Conservation (phyloP, 2,797 vertebrate genomes). For the Trachops cirrhosus region DNA sequence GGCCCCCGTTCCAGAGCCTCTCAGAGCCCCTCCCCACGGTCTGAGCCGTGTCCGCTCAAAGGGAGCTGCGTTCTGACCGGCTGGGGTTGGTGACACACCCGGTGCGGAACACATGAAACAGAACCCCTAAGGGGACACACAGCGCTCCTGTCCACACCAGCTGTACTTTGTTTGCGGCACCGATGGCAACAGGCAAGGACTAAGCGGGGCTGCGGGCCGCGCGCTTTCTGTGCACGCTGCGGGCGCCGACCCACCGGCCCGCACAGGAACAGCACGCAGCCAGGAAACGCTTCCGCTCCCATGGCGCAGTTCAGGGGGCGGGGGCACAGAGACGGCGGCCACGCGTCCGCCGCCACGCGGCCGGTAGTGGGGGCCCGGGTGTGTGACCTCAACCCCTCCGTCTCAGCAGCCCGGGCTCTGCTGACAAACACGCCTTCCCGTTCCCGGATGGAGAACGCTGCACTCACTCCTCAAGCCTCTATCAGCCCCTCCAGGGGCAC, state of each 20-base stretch:
- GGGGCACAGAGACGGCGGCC: neutral
- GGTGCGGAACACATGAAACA: neutral
- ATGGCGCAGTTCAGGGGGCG: rapidly evolving
- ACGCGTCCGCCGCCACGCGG: rapidly evolving
- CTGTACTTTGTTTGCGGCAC: neutral
- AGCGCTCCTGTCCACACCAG: neutral
- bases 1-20: too few relatives aligned
- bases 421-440: neutral
- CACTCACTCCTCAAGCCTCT: neutral
- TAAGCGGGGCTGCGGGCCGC: rapidly evolving
- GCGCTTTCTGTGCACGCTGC: rapidly evolving
- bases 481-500: too few relatives aligned
- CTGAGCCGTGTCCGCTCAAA: neutral
- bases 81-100: rapidly evolving
- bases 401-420: neutral
- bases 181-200: neutral
- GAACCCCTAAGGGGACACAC: neutral
- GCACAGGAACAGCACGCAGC: neutral
- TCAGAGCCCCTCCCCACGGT: neutral
- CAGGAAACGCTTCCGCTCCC: neutral
- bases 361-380: neutral
- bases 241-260: neutral
- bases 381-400: rapidly evolving
- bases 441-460: neutral
- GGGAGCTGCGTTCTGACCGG: rapidly evolving